Evolutionary conservation across 2,113 vertebrate genomes (phyloP).

Genomic region (Salminus brasiliensis): DNA sequence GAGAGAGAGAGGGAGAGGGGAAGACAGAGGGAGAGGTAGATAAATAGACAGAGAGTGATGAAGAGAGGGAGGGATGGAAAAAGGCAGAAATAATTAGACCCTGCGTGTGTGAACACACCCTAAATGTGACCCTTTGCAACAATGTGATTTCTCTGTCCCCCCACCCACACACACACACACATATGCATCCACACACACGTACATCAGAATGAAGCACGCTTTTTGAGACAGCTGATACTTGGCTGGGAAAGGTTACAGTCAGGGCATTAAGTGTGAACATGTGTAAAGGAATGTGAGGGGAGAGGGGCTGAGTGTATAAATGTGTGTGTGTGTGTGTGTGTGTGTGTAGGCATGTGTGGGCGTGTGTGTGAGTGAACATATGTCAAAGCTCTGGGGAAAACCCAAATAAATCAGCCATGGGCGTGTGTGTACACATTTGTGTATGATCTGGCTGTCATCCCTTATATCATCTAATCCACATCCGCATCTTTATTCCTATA

Average conservation of each 20-base stretch:
- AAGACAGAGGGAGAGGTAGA: background rate
- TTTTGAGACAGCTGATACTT: constrained; percentile 28
- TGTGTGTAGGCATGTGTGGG: too few species aligned
- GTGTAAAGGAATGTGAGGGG: constrained; percentile 24
- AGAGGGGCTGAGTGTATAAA: background rate
- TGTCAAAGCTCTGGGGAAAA: background rate
- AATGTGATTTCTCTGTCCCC: background rate
- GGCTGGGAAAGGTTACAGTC: constrained; percentile 22
- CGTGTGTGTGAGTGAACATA: background rate
- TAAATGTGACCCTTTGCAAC: constrained; percentile 5
- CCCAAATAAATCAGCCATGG: constrained; percentile 24
- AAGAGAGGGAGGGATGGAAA: constrained; percentile 26
- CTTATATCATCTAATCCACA: constrained; percentile 1
- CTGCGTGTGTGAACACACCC: constrained; percentile 19
- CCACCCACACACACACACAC: background rate
- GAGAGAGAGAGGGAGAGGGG: constrained; percentile 21
- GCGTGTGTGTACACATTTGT: background rate
- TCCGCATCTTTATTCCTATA: background rate
- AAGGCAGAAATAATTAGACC: constrained; percentile 6
- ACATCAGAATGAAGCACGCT: constrained; percentile 8
- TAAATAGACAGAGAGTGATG: background rate
- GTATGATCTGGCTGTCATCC: background rate
- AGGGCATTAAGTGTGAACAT: constrained; percentile 4
- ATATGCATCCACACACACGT: background rate
- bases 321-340: background rate